Evolutionary conservation across 2,888 invertebrate genomes (phyloP), one percentile per base, ranked within the genome.

Genomic region (Eumacrocentrus americanus): DNA sequence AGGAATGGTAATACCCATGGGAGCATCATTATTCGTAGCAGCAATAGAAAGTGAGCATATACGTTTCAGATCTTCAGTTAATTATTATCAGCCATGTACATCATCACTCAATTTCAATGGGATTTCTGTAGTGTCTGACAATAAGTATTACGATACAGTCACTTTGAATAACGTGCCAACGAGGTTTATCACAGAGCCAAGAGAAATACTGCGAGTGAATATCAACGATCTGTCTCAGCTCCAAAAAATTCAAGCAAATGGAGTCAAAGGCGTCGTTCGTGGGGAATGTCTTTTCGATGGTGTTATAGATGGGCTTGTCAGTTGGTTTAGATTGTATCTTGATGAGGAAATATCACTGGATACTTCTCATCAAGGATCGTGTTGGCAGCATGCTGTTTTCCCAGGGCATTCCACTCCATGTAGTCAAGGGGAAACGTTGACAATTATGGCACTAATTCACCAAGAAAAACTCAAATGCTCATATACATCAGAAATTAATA

Each of bases 301-400:
- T 1, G 80, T 77, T 50, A 74, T 91, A 11, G 88, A 91, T 80
- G 85, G 86, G 20, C 79, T 91, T 46, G 86, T 87, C 52, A 85
- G 90, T 35, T 92, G 90, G 89, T 92, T 92, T 74, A 87, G 89
- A 72, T 81, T 92, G 60, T 81, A 89, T 73, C 81, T 93, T 48
- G 86, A 88, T 69, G 86, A 88, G 6, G 82, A 84, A 37, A 83
- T 86, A 29, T 82, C 79, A 0, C 81, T 92, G 37, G 86, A 87
- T 51, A 88, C 89, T 6, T 83, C 87, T 64, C 89, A 90, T 1
- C 81, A 76, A 58, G 79, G 81, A 23, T 76, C 84, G 63, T 91
- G 91, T 70, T 93, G 92, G 92, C 91, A 92, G 73, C 90, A 91
- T 74, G 91, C 90, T 5, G 82, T 92, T 37, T 90, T 89, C 75